A percentile compares a stretch with the other conserved stretches of the same genome.
Conservation (phyloP, 2,113 vertebrate species). For the Plestiodon gilberti region DNA sequence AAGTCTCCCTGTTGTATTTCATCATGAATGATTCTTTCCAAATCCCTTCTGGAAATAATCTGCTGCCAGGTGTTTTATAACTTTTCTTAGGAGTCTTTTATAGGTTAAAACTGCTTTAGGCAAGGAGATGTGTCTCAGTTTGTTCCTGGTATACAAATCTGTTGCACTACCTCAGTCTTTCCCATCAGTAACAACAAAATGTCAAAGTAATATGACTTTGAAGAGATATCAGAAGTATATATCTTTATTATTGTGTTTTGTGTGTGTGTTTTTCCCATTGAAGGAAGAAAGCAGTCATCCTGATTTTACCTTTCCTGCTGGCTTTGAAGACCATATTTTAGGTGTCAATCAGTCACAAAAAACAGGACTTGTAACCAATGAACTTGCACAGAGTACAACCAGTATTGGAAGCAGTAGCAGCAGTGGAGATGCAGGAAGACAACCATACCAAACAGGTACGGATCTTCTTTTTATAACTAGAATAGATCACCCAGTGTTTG, state of each 20-base stretch:
- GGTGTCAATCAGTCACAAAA: constrained; percentile 74
- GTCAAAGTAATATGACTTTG: not conserved
- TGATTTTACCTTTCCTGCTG: constrained; percentile 84
- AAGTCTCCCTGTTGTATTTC: not conserved
- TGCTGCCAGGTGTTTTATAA: not conserved
- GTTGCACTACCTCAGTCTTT: not conserved
- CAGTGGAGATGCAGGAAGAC: constrained; percentile 84
- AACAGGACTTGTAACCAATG: constrained; percentile 81
- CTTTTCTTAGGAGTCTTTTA: not conserved
- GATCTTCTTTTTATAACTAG: not conserved
- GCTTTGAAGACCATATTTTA: constrained; percentile 85
- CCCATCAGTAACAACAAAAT: not conserved
- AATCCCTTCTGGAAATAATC: not conserved
- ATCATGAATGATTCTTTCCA: not conserved
- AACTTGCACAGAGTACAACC: constrained; percentile 89
- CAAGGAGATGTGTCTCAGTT: not conserved
- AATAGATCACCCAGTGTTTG: not conserved
- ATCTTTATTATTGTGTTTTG: not conserved
- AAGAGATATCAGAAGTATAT: not conserved
- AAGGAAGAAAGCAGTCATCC: constrained; percentile 83
- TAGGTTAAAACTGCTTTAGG: not conserved
- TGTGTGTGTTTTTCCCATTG: constrained; percentile 16
- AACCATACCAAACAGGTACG: constrained; percentile 70
- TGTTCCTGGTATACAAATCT: not conserved
- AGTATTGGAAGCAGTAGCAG: constrained; percentile 93